These are phyloP conservation scores for Camponotus pennsylvanicus DNA, from an alignment of 1,140 invertebrate genomes.

Conservation along the genomic window DNA sequence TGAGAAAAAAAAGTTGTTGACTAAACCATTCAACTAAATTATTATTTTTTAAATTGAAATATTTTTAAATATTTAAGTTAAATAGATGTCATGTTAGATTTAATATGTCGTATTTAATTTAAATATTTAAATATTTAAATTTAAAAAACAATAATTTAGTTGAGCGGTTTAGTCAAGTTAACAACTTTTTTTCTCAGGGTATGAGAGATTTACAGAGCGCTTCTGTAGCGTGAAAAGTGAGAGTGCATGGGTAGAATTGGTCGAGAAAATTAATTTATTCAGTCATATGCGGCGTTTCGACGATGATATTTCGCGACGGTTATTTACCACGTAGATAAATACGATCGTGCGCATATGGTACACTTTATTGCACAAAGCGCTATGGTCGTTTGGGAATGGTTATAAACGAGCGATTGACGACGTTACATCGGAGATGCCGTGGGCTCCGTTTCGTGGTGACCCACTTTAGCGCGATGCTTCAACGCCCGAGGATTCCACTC, in stretches of 20 bases:
- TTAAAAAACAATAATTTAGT: too few relatives aligned
- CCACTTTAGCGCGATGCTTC: constrained; percentile 66
- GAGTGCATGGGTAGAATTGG: neutral
- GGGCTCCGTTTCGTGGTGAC: constrained; percentile 59
- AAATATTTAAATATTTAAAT: too few relatives aligned
- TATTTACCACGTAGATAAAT: constrained; percentile 24
- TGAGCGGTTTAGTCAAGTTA: too few relatives aligned
- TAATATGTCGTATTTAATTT: too few relatives aligned
- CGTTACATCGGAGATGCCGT: constrained; percentile 69
- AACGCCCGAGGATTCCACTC: constrained; percentile 70
- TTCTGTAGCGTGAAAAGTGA: neutral
- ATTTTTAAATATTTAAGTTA: too few relatives aligned
- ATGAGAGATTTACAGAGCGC: neutral
- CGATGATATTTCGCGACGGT: constrained; percentile 54
- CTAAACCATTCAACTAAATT: too few relatives aligned
- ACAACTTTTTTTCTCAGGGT: too few relatives aligned
- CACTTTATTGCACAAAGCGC: constrained; percentile 64
- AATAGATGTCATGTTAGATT: too few relatives aligned
- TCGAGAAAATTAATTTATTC: constrained; percentile 26
- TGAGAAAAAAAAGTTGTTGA: too few relatives aligned
- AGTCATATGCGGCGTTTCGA: constrained; percentile 25
- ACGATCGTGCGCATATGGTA: neutral
- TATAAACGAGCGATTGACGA: constrained; percentile 72
- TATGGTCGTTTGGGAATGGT: constrained; percentile 67
- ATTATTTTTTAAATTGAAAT: too few relatives aligned